These are phyloP conservation scores for Stenopsyche tienmushanensis DNA, from an alignment of 1,140 invertebrate genomes.

Conservation along the genomic window DNA sequence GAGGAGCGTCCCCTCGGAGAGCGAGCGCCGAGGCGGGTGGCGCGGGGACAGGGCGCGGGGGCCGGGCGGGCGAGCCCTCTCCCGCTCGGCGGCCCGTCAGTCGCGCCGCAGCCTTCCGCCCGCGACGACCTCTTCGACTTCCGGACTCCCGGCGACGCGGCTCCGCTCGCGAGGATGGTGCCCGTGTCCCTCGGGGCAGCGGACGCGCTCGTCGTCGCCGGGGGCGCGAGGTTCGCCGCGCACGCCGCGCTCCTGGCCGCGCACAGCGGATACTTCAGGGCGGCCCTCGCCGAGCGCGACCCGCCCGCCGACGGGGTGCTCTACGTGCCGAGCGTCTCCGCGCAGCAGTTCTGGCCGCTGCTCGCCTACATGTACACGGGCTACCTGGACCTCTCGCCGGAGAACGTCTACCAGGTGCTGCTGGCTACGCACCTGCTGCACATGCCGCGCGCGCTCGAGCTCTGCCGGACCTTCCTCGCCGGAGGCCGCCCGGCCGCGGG, in stretches of 20 bases:
- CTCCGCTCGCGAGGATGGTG: background rate
- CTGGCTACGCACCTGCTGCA: constrained; percentile 73
- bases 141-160: background rate
- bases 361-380: constrained; percentile 79
- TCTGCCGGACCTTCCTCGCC: constrained; percentile 54
- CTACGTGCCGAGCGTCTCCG: constrained; percentile 59
- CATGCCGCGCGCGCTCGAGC: constrained; percentile 71
- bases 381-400: constrained; percentile 66
- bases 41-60: too few relatives aligned
- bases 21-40: background rate
- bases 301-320: constrained; percentile 47
- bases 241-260: constrained; percentile 66
- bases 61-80: background rate
- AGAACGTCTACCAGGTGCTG: constrained; percentile 73
- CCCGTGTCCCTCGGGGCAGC: constrained; percentile 51
- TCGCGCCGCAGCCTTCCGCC: constrained; percentile 11
- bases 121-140: background rate
- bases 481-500: constrained; percentile 37
- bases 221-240: constrained; percentile 65
- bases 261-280: constrained; percentile 71
- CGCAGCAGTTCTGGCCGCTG: constrained; percentile 70
- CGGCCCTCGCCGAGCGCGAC: constrained; percentile 45
- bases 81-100: constrained; percentile 19
- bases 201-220: constrained; percentile 55
- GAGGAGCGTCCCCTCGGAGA: background rate